phyloP scores from a whole-genome alignment of 2,888 invertebrate genomes.

The Drosophila melanosoma region DNA sequence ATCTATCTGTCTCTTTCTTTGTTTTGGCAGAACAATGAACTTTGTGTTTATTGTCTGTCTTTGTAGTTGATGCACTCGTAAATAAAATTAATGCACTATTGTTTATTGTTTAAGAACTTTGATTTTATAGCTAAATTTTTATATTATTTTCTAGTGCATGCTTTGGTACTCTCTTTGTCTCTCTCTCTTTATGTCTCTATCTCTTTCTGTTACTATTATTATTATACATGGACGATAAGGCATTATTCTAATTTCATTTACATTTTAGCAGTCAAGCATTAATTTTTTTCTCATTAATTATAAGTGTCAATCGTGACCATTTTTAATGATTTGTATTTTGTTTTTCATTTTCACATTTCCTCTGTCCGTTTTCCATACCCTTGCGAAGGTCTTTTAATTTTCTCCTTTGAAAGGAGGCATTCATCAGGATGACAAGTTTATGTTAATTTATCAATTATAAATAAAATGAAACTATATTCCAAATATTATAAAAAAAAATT shows the following conservation, averaged over 20 bases:
- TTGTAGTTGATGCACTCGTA: constrained; percentile 16
- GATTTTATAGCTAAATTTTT: constrained; percentile 11
- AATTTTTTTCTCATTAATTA: constrained; percentile 73
- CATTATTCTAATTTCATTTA: constrained; percentile 36
- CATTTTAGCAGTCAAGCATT: constrained; percentile 62
- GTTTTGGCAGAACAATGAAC: constrained; percentile 45
- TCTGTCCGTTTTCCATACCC: constrained; percentile 27
- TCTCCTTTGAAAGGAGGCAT: not conserved
- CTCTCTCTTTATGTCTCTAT: not conserved
- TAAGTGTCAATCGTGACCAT: constrained; percentile 77
- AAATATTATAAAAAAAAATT: not conserved
- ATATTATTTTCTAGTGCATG: constrained; percentile 49
- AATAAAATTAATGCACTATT: constrained; percentile 38
- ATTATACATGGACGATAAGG: constrained; percentile 7
- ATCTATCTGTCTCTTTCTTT: constrained; percentile 3
- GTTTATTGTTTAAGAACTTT: constrained; percentile 30
- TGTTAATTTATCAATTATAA: not conserved
- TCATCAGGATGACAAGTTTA: not conserved
- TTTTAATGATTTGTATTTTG: constrained; percentile 80
- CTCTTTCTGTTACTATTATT: not conserved
- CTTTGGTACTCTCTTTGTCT: constrained; percentile 17
- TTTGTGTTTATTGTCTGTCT: constrained; percentile 7
- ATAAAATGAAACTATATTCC: not conserved
- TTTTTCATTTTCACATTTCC: constrained; percentile 27
- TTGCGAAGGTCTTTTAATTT: constrained; percentile 3